Evolutionary conservation across 2,797 vertebrate genomes (phyloP), one percentile per base, ranked within the genome.

Genomic region (Xyrichtys novacula): DNA sequence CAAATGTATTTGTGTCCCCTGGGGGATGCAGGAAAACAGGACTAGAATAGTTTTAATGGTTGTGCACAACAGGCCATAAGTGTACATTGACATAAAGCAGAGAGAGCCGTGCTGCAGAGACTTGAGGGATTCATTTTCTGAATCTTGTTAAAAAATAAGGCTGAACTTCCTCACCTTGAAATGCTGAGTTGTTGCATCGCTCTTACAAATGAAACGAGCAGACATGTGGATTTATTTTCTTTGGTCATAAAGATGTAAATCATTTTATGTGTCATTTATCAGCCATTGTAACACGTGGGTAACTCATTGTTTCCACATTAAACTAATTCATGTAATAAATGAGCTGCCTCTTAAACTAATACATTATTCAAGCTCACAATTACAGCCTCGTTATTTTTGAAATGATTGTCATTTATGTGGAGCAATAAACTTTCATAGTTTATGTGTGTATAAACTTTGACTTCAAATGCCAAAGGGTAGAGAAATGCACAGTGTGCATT

Each of bases 261-360:
- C 17, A 28, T 48, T 44, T 53, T 43, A 31, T 0, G 5, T 63
- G 31, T 2, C 36, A 53, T 78, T 66, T n/a, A 52, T 74, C 25
- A 80, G 50, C 2, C 56, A 10, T 12, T 17, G 0, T 17, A 26
- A 26, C 36, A 34, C 6, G 20, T 39, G 32, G 16, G 64, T 49
- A 48, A 71, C 46, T 67, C 10, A 76, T 19, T 20, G 3, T 29
- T 63, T 39, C 32, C 57, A 54, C n/a, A 44, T 64, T 64, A 23
- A 47, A 17, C 39, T 70, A 43, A 72, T 78, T 65, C 53, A 40
- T 58, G 31, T 67, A 49, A 80, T 34, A 6, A 62, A 67, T 23
- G 36, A 75, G 19, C 25, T n/a, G 26, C 28, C 16, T 26, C 14
- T 74, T 43, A 19, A 71, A 65, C 54, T 71, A 65, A 61, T 52